These are phyloP conservation scores for Ciconia boyciana DNA, from an alignment of 2,113 vertebrate species.

Conservation along the genomic window DNA sequence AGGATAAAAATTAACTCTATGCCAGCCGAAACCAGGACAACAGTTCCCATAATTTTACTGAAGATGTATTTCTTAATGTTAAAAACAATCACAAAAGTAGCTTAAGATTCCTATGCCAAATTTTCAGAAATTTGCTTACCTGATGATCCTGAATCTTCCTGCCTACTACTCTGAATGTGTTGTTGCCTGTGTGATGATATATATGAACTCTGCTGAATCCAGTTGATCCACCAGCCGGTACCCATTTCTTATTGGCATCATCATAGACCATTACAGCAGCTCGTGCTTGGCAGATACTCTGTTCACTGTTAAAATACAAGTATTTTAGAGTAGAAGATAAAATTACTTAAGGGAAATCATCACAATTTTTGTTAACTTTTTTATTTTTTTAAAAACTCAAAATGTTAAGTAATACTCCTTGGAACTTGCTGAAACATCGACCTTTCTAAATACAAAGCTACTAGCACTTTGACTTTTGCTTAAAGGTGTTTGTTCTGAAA, in stretches of 20 bases:
- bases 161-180: conserved; percentile 96
- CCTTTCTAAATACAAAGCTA: not conserved
- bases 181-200: conserved; percentile 98
- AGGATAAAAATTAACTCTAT: too few species aligned
- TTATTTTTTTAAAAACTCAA: not conserved
- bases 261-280: conserved; percentile 99
- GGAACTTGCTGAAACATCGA: not conserved
- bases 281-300: conserved; percentile 99
- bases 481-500: not conserved
- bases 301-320: conserved; percentile 82
- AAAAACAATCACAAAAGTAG: not conserved
- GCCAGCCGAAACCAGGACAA: too few species aligned
- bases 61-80: not conserved
- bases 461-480: not conserved
- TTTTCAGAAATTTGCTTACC: conserved; percentile 70
- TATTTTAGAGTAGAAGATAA: not conserved
- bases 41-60: not conserved
- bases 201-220: conserved; percentile 99
- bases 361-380: not conserved
- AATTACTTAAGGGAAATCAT: not conserved
- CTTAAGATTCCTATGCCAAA: not conserved
- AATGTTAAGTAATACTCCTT: not conserved
- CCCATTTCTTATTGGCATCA: conserved; percentile 99
- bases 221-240: conserved; percentile 94
- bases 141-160: conserved; percentile 99